Percentiles rank a stretch among this genome's conserved stretches.
Evolutionary conservation across 2,888 invertebrate species (phyloP).

Genomic region (Himalopsyche anomala): DNA sequence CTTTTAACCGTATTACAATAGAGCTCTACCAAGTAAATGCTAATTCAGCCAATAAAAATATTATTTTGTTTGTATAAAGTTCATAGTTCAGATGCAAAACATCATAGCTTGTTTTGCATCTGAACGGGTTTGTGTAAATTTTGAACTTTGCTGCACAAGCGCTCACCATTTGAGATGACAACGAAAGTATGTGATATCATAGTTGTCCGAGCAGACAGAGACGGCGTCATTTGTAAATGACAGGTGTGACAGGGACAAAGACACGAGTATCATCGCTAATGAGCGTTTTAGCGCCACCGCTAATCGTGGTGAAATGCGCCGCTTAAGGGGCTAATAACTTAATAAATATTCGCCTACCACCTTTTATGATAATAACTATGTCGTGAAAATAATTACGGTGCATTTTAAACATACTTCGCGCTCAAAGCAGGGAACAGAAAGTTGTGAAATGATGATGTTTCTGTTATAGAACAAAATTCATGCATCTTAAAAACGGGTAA

Average conservation of each 20-base stretch:
- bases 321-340: conserved; percentile 24
- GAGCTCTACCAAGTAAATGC: too few species aligned
- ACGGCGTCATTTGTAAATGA: conserved; percentile 22
- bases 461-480: neutral
- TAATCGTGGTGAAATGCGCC: conserved; percentile 32
- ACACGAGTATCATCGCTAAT: conserved; percentile 28
- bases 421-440: neutral
- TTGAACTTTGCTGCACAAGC: conserved; percentile 7
- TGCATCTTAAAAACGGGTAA: neutral
- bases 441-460: too few species aligned
- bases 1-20: too few species aligned
- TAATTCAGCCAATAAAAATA: too few species aligned
- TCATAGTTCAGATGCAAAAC: too few species aligned
- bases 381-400: conserved; percentile 19
- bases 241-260: conserved; percentile 27
- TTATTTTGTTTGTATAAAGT: too few species aligned
- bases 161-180: conserved; percentile 19
- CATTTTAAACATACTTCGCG: neutral
- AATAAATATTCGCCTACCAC: conserved; percentile 20
- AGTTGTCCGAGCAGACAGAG: conserved; percentile 29
- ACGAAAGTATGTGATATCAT: neutral
- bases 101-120: neutral
- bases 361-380: neutral
- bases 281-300: conserved; percentile 28
- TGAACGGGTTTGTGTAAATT: conserved; percentile 1